A percentile compares a stretch with the other conserved stretches of the same genome.
phyloP scores from a whole-genome alignment of 2,888 invertebrate species.

The Craniophora ligustri region DNA sequence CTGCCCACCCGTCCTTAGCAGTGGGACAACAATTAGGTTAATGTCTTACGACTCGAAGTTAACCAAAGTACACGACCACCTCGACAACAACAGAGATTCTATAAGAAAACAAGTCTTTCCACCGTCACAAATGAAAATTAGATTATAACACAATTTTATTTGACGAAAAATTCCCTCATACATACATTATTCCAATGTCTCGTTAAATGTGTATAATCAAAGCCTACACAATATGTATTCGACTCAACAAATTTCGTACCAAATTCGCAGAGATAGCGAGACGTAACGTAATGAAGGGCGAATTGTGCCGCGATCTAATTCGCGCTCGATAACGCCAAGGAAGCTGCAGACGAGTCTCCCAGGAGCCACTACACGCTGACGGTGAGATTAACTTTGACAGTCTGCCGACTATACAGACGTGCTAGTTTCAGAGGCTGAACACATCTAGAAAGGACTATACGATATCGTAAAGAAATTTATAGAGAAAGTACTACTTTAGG shows the following conservation, averaged over 20 bases:
- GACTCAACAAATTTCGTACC: conserved; percentile 22
- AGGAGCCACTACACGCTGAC: neutral
- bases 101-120: no score
- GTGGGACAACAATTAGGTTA: no score
- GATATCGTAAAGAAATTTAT: no score
- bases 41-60: no score
- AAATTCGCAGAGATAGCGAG: conserved; percentile 26
- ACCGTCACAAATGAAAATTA: no score
- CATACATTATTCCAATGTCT: conserved; percentile 21
- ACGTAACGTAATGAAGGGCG: conserved; percentile 13
- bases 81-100: no score
- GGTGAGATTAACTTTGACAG: conserved; percentile 12
- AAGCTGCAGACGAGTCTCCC: conserved; percentile 2
- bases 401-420: conserved; percentile 5
- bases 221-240: conserved; percentile 14
- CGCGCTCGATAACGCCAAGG: conserved; percentile 29
- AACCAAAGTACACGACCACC: no score
- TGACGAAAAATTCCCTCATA: neutral
- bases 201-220: conserved; percentile 24
- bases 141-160: neutral
- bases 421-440: no score
- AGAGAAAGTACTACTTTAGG: neutral
- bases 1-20: no score
- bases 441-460: no score
- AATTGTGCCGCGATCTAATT: conserved; percentile 38